Base-by-base conservation (phyloP, 1,140 invertebrate species). In the Drosophila paulistorum region DNA sequence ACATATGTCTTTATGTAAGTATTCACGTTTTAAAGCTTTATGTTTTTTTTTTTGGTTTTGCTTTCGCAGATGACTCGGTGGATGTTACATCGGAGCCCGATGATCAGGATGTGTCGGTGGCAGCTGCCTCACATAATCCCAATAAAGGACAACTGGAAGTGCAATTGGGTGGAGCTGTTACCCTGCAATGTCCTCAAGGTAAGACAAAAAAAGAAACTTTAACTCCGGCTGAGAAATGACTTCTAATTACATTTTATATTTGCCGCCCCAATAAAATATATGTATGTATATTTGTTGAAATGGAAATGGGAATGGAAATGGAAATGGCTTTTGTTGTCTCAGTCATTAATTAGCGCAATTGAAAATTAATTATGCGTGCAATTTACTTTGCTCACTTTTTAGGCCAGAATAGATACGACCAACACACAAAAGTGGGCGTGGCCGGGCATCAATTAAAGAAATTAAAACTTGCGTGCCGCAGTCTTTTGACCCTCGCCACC, bases 111-210 rank as follows among this genome's bases (percentile, higher is more conserved):
- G 81, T 93, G 13, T 92, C 91, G 7, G 91, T 92, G 42, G 91
- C 90, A 54, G 90, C 90, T 61, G 87, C 91, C 42, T 92, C 91
- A 10, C 91, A 92, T 65, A 91, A 91, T 77, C 91, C 92, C 13
- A 93, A 94, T 41, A 95, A 95, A 66, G 92, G 93, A 14, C 94
- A 95, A 85, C 93, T 96, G 71, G 96, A 97, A 79, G 96, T 97
- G 11, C 95, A 95, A 51, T 93, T 97, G 17, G 97, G 97, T 30
- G 96, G 96, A 9, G 96, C 96, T 42, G 96, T 97, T 3, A 96
- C 96, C 59, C 93, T 97, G 13, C 96, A 97, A 77, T 97, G 97
- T 92, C 96, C 96, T 58, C 95, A 95, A 90, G 95, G 95, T 94
- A 93, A 90, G 76, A 30, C 30, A 5, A 0, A 30, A 7, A 59